These are phyloP conservation scores for Agrotis segetum DNA, from an alignment of 2,888 invertebrate genomes.

Conservation along the genomic window DNA sequence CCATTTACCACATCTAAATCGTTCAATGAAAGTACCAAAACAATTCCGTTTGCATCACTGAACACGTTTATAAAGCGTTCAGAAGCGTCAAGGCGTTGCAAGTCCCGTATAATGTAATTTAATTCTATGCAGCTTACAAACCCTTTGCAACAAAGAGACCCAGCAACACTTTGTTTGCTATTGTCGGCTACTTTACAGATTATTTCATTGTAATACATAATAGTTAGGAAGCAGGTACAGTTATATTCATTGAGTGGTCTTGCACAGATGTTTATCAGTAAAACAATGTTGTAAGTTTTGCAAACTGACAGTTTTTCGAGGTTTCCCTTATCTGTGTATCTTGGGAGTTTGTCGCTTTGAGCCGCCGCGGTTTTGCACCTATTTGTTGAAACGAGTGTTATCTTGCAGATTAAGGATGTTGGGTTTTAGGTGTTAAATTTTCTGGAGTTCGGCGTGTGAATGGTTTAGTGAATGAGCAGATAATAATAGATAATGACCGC, in stretches of 20 bases:
- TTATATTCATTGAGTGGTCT: slow-evolving; percentile 86
- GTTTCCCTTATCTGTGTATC: slow-evolving; percentile 67
- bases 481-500: slow-evolving; percentile 43
- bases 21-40: slow-evolving; percentile 58
- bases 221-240: slow-evolving; percentile 84
- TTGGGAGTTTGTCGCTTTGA: slow-evolving; percentile 74
- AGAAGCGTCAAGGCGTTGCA: slow-evolving; percentile 83
- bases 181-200: slow-evolving; percentile 90
- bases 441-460: slow-evolving; percentile 41
- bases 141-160: slow-evolving; percentile 75
- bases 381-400: slow-evolving; percentile 71
- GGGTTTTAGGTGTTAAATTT: slow-evolving; percentile 57
- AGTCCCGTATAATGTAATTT: slow-evolving; percentile 83
- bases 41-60: slow-evolving; percentile 83
- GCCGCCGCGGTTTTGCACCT: slow-evolving; percentile 72
- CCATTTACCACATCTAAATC: slow-evolving; percentile 59
- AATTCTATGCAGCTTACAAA: slow-evolving; percentile 73
- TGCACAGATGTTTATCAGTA: slow-evolving; percentile 86
- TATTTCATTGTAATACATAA: slow-evolving; percentile 82
- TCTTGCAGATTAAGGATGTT: slow-evolving; percentile 64
- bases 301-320: slow-evolving; percentile 76
- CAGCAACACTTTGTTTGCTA: slow-evolving; percentile 82
- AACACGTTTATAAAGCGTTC: slow-evolving; percentile 74
- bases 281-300: slow-evolving; percentile 86
- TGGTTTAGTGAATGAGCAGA: slow-evolving; percentile 49